Evolutionary conservation across 2,113 vertebrate species (phyloP).

Genomic region (Xyrauchen texanus): DNA sequence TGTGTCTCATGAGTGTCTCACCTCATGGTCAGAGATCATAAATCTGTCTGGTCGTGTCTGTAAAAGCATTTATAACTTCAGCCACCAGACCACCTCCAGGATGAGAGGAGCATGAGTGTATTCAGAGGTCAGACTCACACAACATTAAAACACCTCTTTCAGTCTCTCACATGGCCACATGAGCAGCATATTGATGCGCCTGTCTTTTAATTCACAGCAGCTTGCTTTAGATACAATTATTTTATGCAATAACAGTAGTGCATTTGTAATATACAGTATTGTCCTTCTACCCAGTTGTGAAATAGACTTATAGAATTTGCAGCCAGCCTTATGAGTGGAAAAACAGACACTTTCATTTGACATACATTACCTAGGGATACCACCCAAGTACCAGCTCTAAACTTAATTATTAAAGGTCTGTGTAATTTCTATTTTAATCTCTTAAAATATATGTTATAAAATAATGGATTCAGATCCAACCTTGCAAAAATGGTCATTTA

Average conservation of each 20-base stretch:
- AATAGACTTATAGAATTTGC: no score
- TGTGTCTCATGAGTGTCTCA: background rate
- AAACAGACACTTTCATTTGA: background rate
- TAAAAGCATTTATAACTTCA: slow-evolving; percentile 30
- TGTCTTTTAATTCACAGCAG: background rate
- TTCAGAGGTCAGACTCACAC: background rate
- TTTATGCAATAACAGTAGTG: background rate
- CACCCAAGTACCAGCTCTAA: no score
- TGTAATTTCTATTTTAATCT: no score
- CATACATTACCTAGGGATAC: no score
- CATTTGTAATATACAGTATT: background rate
- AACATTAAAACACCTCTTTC: background rate
- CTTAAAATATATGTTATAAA: no score
- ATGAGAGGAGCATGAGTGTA: slow-evolving; percentile 9
- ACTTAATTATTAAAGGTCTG: no score
- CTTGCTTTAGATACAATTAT: background rate
- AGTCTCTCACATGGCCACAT: background rate
- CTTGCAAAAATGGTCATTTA: no score
- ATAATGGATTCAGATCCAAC: background rate
- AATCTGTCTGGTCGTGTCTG: slow-evolving; percentile 26
- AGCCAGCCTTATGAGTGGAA: background rate
- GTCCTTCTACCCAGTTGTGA: background rate
- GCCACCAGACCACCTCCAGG: slow-evolving; percentile 20
- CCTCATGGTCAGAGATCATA: slow-evolving; percentile 22
- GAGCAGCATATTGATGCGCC: background rate